Percentiles rank a stretch among this genome's conserved stretches.
phyloP scores from a whole-genome alignment of 2,797 vertebrate species.

The Epinephelus awoara region DNA sequence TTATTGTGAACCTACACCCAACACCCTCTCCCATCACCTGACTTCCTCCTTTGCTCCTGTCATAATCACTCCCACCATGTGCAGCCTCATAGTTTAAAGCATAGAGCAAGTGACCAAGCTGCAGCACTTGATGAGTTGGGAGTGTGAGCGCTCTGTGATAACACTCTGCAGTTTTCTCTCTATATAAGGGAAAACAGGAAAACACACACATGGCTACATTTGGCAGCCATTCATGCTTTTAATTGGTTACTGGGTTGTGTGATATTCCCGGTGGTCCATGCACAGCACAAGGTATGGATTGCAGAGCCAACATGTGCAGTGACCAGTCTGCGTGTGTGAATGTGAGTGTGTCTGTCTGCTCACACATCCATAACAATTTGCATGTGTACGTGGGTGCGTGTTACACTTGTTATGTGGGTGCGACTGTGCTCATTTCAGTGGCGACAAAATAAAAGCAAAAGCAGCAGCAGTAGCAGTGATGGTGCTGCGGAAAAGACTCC shows the following conservation, averaged over 20 bases:
- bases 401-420: not conserved
- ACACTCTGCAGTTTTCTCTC: not conserved
- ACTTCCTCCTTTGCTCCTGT: too few species aligned
- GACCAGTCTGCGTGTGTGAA: not conserved
- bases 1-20: not conserved
- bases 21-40: too few species aligned
- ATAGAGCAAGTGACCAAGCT: too few species aligned
- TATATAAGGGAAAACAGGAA: not conserved
- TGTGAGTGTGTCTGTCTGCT: conserved; percentile 2
- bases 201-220: not conserved
- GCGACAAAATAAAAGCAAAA: not conserved
- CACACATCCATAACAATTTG: not conserved
- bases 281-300: conserved; percentile 3
- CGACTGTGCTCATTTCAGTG: not conserved
- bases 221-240: conserved; percentile 23
- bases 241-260: conserved; percentile 36
- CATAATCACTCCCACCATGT: too few species aligned
- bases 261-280: conserved; percentile 7
- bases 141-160: not conserved
- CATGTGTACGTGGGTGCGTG: not conserved
- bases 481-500: not conserved
- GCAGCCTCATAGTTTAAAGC: too few species aligned
- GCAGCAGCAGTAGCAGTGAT: not conserved
- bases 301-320: not conserved
- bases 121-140: too few species aligned